Base-by-base conservation (phyloP, 2,113 vertebrate species). In the Pachyramphus minor region DNA sequence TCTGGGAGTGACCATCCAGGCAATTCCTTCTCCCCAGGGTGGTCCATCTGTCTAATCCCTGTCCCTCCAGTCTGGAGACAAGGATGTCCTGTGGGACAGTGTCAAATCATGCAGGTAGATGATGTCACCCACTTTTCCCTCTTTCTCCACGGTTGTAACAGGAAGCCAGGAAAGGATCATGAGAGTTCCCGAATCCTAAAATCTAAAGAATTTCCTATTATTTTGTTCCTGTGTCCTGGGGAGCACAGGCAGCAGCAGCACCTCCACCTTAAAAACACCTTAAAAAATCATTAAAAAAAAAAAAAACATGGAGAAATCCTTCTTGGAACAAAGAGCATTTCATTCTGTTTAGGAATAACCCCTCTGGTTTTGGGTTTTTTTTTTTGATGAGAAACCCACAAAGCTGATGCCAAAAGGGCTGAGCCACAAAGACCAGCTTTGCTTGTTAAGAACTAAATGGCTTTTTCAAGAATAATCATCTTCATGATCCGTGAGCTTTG, bases 361-460 rank as follows among this genome's bases (percentile, higher is more conserved):
- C 73, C 35, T 68, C 79, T 28, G 73, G 42, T 90, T 86, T 50
- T 50, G 24, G 22, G 9, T 47, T 23, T 15, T 56, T 56, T 53
- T 30, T 93, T 82, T 80, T 89, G 84, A 96, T 62, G 87, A 94
- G 74, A 73, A 96, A 82, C 41, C 87, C 82, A 64, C 89, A 90
- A 66, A 94, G 58, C 81, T 69, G 74, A 82, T 81, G 87, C 87
- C 84, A 84, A 91, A 58, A 53, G 72, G 66, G 86, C 87, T 53
- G 77, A 89, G 60, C 84, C 93, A 44, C 83, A 79, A 79, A 80
- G 75, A 72, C 24, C 37, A 4, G 56, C 62, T 64, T n/a, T 67
- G 68, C 94, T 62, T 44, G 37, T 59, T 71, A 44, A 66, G 77
- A 81, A 67, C 62, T 52, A 91, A 91, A 92, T 15, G 79, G 28